These are phyloP conservation scores for Pollicipes pollicipes DNA, from an alignment of 1,140 invertebrate species.

Conservation along the genomic window DNA sequence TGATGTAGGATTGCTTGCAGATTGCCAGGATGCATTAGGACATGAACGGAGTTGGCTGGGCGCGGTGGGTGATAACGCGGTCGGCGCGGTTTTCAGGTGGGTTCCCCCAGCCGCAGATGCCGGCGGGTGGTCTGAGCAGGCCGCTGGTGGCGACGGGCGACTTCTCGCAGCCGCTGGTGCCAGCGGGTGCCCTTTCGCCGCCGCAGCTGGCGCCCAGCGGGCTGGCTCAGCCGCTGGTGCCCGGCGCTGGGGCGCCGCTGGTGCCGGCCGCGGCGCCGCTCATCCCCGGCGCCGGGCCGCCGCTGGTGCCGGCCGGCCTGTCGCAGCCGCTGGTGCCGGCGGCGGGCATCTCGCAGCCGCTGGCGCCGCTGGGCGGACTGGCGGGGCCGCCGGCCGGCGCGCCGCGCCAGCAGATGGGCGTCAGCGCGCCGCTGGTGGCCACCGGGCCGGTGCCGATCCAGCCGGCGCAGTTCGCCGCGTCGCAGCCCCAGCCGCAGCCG, in stretches of 20 bases:
- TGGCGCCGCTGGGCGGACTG: neutral
- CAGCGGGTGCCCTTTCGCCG: neutral
- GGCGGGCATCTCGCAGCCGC: neutral
- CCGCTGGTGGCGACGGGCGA: neutral
- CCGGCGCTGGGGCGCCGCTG: neutral
- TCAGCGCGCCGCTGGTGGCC: slow-evolving; percentile 5
- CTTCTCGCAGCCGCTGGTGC: neutral
- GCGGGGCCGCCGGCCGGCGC: neutral
- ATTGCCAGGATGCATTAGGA: slow-evolving; percentile 9
- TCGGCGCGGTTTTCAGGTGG: no score
- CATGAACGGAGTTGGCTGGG: no score
- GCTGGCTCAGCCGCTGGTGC: neutral
- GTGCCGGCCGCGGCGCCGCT: no score
- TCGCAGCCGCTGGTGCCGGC: neutral
- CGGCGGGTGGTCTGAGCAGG: neutral
- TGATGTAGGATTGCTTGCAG: neutral
- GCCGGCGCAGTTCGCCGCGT: slow-evolving; percentile 10
- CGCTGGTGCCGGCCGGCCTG: neutral
- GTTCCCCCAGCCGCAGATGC: neutral
- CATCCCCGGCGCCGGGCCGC: no score
- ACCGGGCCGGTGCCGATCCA: slow-evolving; percentile 8
- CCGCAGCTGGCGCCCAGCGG: no score
- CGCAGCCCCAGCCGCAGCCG: slow-evolving; percentile 9
- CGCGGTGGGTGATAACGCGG: no score
- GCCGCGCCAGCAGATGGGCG: neutral